Evolutionary conservation across 2,113 vertebrate genomes (phyloP).

Genomic region (Capreolus pygargus): DNA sequence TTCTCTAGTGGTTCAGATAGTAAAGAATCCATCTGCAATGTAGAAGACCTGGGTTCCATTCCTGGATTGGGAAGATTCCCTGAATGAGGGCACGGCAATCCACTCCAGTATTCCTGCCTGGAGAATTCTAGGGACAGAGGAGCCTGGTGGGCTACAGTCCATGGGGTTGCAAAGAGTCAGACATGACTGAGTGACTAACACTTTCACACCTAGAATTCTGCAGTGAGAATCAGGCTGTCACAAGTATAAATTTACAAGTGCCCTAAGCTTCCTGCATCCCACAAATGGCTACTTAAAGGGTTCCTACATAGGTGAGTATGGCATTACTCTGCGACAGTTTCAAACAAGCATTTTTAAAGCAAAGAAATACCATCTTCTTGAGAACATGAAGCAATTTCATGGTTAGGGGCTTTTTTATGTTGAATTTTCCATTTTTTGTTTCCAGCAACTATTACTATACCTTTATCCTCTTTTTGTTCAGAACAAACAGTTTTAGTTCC

Average conservation of each 20-base stretch:
- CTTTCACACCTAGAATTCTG: neutral
- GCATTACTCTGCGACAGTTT: neutral
- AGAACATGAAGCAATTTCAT: conserved; percentile 22
- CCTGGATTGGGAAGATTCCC: neutral
- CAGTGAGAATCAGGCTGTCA: conserved; percentile 6
- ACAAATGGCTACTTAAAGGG: neutral
- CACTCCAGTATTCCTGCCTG: neutral
- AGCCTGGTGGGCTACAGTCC: neutral
- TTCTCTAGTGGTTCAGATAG: neutral
- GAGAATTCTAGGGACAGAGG: neutral
- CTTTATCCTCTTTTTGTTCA: neutral
- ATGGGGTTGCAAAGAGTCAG: neutral
- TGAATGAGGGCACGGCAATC: neutral
- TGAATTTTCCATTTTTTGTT: conserved; percentile 40
- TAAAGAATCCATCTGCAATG: neutral
- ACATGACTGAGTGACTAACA: neutral
- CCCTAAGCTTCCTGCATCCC: neutral
- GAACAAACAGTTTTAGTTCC: neutral
- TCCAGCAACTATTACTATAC: neutral
- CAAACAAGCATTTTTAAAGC: neutral
- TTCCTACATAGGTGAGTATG: neutral
- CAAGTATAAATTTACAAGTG: neutral
- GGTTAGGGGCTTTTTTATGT: neutral
- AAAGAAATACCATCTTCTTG: conserved; percentile 6
- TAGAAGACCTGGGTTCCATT: neutral